phyloP scores from a whole-genome alignment of 2,113 vertebrate genomes.

The Falcunculus frontatus region DNA sequence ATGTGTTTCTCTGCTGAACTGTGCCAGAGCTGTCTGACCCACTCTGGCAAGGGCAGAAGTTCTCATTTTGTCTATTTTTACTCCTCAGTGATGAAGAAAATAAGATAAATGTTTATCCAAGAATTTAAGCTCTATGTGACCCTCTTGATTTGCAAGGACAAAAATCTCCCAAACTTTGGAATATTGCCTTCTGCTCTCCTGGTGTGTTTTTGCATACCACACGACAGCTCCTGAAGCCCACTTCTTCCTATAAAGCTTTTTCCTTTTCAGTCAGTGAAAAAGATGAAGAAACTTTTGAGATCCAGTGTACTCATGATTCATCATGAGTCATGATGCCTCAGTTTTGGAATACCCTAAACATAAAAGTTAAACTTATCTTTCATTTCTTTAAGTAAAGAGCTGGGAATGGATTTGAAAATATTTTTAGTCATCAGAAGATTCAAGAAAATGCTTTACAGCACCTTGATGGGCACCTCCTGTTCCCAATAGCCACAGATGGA shows the following conservation, averaged over 20 bases:
- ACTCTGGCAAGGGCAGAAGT: neutral
- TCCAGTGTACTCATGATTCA: conserved; percentile 3
- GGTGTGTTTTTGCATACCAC: neutral
- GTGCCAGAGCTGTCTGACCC: neutral
- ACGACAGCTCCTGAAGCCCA: neutral
- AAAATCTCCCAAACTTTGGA: neutral
- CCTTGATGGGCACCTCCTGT: neutral
- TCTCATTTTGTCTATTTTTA: neutral
- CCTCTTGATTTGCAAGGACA: neutral
- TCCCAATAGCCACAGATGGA: neutral
- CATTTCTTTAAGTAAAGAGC: neutral
- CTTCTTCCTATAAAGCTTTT: neutral
- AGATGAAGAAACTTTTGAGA: neutral
- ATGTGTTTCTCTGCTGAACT: neutral
- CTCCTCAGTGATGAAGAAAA: neutral
- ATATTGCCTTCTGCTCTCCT: neutral
- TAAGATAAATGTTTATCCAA: neutral
- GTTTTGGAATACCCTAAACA: conserved; percentile 4
- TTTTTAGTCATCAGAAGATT: neutral
- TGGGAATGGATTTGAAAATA: neutral
- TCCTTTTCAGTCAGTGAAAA: neutral
- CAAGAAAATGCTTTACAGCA: neutral
- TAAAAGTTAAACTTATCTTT: neutral
- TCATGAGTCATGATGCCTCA: conserved; percentile 20
- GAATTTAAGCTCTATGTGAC: neutral